A percentile compares a stretch with the other conserved stretches of the same genome.
Conservation (phyloP, 2,113 vertebrate species). For the Muscicapa adusta region DNA sequence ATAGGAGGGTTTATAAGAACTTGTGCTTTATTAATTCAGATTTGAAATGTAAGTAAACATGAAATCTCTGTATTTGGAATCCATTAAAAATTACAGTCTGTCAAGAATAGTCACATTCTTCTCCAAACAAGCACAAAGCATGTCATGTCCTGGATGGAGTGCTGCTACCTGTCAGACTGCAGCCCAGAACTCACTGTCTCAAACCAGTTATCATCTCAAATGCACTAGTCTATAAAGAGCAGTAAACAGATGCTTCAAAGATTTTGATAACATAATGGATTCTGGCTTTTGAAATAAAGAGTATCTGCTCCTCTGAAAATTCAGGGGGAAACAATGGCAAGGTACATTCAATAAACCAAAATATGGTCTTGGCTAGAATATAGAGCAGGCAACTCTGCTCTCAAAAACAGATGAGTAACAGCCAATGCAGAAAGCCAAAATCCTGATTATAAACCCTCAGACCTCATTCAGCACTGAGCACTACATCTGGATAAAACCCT, state of each 20-base stretch:
- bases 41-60: not conserved
- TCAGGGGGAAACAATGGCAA: not conserved
- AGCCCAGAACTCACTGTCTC: not conserved
- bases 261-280: not conserved
- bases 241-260: not conserved
- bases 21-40: not conserved
- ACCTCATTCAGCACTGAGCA: not conserved
- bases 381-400: not conserved
- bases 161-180: not conserved
- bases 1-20: not conserved
- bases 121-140: conserved; percentile 1
- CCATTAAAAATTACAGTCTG: conserved; percentile 53
- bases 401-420: not conserved
- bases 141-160: not conserved
- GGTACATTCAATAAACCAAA: not conserved
- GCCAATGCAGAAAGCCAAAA: not conserved
- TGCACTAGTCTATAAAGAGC: not conserved
- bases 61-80: not conserved
- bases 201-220: not conserved
- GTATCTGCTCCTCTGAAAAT: not conserved
- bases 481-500: not conserved
- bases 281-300: not conserved
- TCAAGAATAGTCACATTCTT: not conserved
- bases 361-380: not conserved
- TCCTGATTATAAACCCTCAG: not conserved